A percentile compares a stretch with the other conserved stretches of the same genome.
Conservation (phyloP, 2,888 invertebrate species). For the Calephelis perditalis region DNA sequence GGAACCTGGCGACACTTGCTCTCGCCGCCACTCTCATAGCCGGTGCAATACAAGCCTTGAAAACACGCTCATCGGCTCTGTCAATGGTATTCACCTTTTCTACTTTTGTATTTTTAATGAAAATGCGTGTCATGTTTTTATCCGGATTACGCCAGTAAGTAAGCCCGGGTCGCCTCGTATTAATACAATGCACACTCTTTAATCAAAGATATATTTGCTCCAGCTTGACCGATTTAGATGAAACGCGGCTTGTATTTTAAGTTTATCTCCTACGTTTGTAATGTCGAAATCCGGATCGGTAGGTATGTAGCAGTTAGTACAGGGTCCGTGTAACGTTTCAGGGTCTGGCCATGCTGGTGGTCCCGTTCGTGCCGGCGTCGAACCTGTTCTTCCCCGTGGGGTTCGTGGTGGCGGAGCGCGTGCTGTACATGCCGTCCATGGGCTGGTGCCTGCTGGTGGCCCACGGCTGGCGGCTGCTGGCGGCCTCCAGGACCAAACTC, state of each 20-base stretch:
- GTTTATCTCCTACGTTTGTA: no score
- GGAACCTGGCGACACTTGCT: conserved; percentile 88
- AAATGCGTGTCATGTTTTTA: no score
- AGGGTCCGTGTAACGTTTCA: conserved; percentile 49
- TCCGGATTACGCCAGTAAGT: no score
- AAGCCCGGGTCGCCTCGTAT: no score
- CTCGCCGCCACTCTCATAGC: conserved; percentile 81
- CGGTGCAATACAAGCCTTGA: conserved; percentile 70
- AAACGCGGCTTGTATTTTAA: no score
- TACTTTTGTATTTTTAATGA: background rate
- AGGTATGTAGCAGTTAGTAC: no score
- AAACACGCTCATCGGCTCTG: conserved; percentile 61
- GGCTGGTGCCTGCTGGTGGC: conserved; percentile 96
- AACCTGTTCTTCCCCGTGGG: conserved; percentile 99
- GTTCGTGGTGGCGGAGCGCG: conserved; percentile 96
- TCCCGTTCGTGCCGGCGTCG: conserved; percentile 97
- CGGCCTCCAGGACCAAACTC: conserved; percentile 81
- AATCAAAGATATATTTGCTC: no score
- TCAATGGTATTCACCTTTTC: conserved; percentile 57
- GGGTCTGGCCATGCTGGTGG: conserved; percentile 90
- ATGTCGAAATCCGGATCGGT: no score
- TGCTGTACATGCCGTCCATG: conserved; percentile 98
- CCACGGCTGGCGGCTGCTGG: conserved; percentile 87
- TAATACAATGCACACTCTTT: no score
- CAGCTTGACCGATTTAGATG: no score